Percentiles rank a stretch among this genome's conserved stretches.
Evolutionary conservation across 2,113 vertebrate genomes (phyloP).

Genomic region (Pachyramphus minor): DNA sequence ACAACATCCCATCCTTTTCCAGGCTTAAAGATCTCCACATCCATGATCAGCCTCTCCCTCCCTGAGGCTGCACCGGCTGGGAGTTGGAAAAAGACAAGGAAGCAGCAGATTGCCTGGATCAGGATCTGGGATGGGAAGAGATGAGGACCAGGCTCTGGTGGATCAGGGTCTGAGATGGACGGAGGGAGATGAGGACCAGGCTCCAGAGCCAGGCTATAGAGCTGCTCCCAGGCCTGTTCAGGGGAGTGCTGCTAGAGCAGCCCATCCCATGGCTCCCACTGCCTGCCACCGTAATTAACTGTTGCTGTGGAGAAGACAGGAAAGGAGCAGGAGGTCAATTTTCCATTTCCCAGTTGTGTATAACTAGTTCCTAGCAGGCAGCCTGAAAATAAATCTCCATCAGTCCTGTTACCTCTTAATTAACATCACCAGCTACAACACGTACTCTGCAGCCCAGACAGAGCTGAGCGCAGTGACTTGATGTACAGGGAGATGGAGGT

Average conservation of each 20-base stretch:
- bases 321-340: constrained; percentile 41
- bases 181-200: neutral
- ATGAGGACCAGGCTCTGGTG: neutral
- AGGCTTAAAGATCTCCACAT: neutral
- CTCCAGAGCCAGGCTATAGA: neutral
- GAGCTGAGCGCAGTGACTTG: neutral
- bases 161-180: neutral
- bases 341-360: constrained; percentile 28
- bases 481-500: neutral
- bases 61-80: neutral
- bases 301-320: neutral
- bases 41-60: neutral
- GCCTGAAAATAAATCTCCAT: constrained; percentile 42
- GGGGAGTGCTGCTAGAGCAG: neutral
- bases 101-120: neutral
- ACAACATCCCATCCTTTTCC: neutral
- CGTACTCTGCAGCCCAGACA: neutral
- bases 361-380: constrained; percentile 15
- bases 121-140: neutral
- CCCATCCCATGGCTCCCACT: neutral
- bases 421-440: constrained; percentile 18
- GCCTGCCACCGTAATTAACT: neutral
- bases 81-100: neutral
- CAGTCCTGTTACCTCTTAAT: constrained; percentile 22
- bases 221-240: neutral